Base-by-base conservation (phyloP, 2,797 vertebrate species). In the Sebastes goodei region DNA sequence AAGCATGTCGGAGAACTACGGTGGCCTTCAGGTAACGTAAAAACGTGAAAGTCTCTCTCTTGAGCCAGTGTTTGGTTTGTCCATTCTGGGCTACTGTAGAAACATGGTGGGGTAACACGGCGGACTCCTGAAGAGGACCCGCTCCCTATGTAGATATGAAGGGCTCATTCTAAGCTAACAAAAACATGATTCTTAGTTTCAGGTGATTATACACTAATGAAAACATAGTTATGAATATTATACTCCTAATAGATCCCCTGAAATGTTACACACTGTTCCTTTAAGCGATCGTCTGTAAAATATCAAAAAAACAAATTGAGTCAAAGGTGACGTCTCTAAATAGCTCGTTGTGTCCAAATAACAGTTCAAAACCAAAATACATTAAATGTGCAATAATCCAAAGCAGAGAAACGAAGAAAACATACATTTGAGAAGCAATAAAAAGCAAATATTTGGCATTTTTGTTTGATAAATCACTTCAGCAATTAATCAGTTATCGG, bases 51-150 rank as follows among this genome's bases (percentile, higher is more conserved):
- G 42, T 0, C 42, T 46, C 1, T 46, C 42, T 17, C 42, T 46
- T 17, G 15, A 46, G 42, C 42, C 42, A 46, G 42, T 17, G 15
- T 46, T 46, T 17, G 14, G 38, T 46, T 46, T 46, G 42, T 46
- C 15, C 0, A 0, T 17, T 46, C 42, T 46, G 42, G 15, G 15
- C 42, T 46, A 46, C 0, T 0, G 42, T 46, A 20, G 42, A 46
- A 46, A 17, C 15, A 46, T 38, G 4, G 35, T 3, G 35, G 42
- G 0, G 42, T 17, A 46, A 46, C 42, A 46, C 0, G 14, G 0
- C 6, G 15, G 15, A 17, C 42, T 46, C 15, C 14, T 46, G 42
- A 46, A 46, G 42, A 46, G 15, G 1, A 17, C 14, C 15, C 6
- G 42, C 42, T 46, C 15, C 42, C 15, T 46, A 46, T 46, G 42